phyloP scores from a whole-genome alignment of 2,113 vertebrate species.

The Microcebus murinus region DNA sequence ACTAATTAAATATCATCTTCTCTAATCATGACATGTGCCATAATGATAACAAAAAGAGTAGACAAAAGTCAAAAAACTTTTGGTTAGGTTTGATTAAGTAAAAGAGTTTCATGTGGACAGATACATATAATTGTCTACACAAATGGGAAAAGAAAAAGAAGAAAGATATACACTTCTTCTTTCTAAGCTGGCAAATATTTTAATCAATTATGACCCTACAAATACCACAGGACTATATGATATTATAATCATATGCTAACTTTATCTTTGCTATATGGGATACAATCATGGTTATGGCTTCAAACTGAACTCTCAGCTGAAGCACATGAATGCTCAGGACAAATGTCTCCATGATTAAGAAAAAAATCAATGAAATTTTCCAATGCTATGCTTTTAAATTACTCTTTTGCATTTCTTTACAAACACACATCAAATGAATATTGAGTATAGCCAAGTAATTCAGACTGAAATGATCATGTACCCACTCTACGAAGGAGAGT shows the following conservation, averaged over 20 bases:
- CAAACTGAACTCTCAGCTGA: constrained; percentile 77
- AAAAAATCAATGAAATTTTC: constrained; percentile 61
- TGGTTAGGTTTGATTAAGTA: background rate
- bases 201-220: constrained; percentile 67
- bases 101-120: background rate
- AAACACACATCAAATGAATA: constrained; percentile 79
- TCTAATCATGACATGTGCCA: background rate
- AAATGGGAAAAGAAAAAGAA: background rate
- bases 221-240: constrained; percentile 62
- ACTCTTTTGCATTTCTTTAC: constrained; percentile 75
- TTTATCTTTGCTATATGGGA: constrained; percentile 69
- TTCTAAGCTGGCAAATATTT: constrained; percentile 62
- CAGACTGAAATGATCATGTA: constrained; percentile 80
- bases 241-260: constrained; percentile 70
- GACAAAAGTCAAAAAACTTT: background rate
- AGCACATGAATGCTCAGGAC: constrained; percentile 77
- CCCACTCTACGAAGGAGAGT: constrained; percentile 80
- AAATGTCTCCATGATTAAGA: constrained; percentile 74
- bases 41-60: background rate
- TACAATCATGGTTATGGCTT: constrained; percentile 67
- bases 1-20: background rate
- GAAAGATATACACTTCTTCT: background rate
- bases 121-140: background rate
- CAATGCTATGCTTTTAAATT: constrained; percentile 67
- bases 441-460: constrained; percentile 76